phyloP scores from a whole-genome alignment of 2,797 vertebrate genomes.

The Microctenopoma stevenorrisi region DNA sequence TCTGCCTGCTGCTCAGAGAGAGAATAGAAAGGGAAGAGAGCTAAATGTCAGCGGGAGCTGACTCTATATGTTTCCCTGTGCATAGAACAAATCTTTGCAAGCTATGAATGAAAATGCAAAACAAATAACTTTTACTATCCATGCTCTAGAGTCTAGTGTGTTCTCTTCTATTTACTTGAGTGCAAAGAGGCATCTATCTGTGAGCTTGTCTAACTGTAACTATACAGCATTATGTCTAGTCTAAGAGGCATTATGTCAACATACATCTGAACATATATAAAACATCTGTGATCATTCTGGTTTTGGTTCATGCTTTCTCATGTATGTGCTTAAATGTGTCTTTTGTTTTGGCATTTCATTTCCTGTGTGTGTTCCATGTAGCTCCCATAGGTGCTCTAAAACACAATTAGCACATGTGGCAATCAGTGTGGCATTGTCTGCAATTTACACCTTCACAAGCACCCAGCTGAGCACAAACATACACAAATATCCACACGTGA shows the following conservation, averaged over 20 bases:
- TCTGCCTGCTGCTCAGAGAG: conserved; percentile 43
- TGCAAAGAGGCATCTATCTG: not conserved
- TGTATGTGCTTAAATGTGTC: not conserved
- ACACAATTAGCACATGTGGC: conserved; percentile 62
- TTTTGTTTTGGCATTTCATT: conserved; percentile 1
- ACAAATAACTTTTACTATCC: conserved; percentile 32
- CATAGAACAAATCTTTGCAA: conserved; percentile 45
- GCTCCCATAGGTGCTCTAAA: conserved; percentile 39
- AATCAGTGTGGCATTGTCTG: conserved; percentile 40
- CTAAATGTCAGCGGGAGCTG: conserved; percentile 74
- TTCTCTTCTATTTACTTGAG: not conserved
- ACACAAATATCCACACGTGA: not conserved
- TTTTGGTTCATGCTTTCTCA: not conserved
- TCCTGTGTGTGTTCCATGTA: conserved; percentile 4
- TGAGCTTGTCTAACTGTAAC: not conserved
- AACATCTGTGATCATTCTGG: not conserved
- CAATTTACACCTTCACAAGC: conserved; percentile 67
- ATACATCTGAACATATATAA: no score
- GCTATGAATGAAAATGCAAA: conserved; percentile 53
- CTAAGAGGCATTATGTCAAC: no score
- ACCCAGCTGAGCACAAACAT: conserved; percentile 30
- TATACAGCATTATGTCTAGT: not conserved
- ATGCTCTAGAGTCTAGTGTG: not conserved
- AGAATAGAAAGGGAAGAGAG: conserved; percentile 24
- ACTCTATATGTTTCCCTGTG: conserved; percentile 51